Base-by-base conservation (phyloP, 1,140 invertebrate genomes). In the Bradynema listronoti region DNA sequence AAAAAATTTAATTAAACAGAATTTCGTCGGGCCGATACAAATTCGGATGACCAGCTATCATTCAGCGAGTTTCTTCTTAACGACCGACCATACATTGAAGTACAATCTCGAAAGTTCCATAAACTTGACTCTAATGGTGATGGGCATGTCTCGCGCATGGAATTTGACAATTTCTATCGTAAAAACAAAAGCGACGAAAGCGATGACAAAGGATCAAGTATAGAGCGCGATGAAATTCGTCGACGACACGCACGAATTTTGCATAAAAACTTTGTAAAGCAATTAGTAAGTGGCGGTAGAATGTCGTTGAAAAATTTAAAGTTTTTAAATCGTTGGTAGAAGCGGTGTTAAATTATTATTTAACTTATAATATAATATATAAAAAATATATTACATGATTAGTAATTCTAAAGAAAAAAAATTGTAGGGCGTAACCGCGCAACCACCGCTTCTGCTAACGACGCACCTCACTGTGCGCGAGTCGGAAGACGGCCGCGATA, bases 21-120 rank as follows among this genome's bases (percentile, higher is more conserved):
- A 54, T 71, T 75, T 47, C 66, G 72, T 7, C 69, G 69, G 27
- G 71, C 75, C 24, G 69, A 71, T 46, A 14, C 42, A 3, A 74
- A 73, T 22, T 34, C 36, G 30, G 69, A 71, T 29, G 57, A 71
- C n/a, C 33, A 41, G 29, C 33, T 71, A 19, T 70, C 71, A 0
- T 71, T 71, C 49, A 58, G 42, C 25, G 69, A 71, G 50, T 71
- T 75, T 51, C 45, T 71, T 6, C 72, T 75, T 39, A 55, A 61
- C 30, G 69, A 71, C 34, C 71, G 69, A 2, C 62, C 72, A 14
- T 71, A 63, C 27, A 68, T 71, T 41, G 69, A 71, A 39, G 39
- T 53, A 1, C 59, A 71, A 30, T 71, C 69, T 7, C 52, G 68
- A 14, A 55, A 69, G 32, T 71, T 61, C 43, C 72, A 71, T 32